Percentiles rank a stretch among this genome's conserved stretches.
Conservation (phyloP, 2,797 vertebrate species). For the Phataginus tetradactyla region DNA sequence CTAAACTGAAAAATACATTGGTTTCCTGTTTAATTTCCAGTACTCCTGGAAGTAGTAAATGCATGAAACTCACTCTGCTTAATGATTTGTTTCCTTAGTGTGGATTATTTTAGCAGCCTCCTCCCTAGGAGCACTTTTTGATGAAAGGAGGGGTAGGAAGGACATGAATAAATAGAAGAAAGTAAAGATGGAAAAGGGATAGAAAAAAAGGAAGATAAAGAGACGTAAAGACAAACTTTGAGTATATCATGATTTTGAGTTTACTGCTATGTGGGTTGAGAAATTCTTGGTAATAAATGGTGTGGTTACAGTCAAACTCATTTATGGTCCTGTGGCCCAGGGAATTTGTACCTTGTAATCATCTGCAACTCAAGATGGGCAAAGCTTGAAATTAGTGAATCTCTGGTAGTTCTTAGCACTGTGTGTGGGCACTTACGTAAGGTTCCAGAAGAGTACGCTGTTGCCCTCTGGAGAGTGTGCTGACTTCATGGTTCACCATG, state of each 20-base stretch:
- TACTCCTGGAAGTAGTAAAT: background rate
- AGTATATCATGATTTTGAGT: background rate
- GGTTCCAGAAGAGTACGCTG: background rate
- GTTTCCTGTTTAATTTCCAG: constrained; percentile 22
- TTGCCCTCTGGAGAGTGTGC: background rate
- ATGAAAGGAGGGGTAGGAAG: background rate
- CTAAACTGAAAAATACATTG: background rate
- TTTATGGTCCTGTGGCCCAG: background rate
- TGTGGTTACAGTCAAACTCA: background rate
- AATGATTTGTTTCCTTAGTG: background rate
- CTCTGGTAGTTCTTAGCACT: background rate
- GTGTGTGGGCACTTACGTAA: background rate
- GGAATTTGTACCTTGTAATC: background rate
- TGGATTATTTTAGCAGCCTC: background rate
- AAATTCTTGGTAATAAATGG: background rate
- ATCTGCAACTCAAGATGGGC: background rate
- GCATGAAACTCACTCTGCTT: background rate
- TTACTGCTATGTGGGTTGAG: background rate
- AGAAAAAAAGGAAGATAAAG: background rate
- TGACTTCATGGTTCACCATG: background rate
- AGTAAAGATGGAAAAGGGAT: background rate
- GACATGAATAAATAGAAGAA: background rate
- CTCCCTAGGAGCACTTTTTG: background rate
- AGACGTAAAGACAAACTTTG: background rate
- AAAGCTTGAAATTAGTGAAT: background rate